phyloP scores from a whole-genome alignment of 1,140 invertebrate genomes.

The Venturia canescens region DNA sequence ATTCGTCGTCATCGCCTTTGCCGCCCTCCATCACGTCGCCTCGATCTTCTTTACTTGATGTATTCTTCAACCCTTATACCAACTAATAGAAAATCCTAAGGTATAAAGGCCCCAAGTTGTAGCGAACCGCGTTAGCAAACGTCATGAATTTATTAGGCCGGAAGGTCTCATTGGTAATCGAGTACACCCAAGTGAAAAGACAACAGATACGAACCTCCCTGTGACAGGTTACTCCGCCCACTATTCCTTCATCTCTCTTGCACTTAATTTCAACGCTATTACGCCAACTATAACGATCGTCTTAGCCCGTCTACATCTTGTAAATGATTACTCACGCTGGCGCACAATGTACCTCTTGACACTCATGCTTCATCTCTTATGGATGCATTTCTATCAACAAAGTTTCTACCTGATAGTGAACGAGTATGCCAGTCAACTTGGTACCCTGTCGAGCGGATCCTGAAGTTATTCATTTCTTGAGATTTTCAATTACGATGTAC shows the following conservation, averaged over 20 bases:
- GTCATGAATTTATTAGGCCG: slow-evolving; percentile 64
- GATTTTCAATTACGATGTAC: too few relatives aligned
- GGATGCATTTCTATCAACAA: background rate
- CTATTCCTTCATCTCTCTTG: slow-evolving; percentile 51
- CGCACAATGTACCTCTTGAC: slow-evolving; percentile 11
- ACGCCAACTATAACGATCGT: slow-evolving; percentile 65
- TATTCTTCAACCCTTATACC: slow-evolving; percentile 40
- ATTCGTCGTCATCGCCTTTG: background rate
- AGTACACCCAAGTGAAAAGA: slow-evolving; percentile 30
- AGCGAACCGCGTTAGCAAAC: slow-evolving; percentile 13
- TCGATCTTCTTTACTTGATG: slow-evolving; percentile 44
- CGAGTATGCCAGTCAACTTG: background rate
- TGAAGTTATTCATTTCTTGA: too few relatives aligned
- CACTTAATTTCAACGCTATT: slow-evolving; percentile 50
- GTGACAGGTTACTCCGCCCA: slow-evolving; percentile 26
- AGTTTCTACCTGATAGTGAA: background rate
- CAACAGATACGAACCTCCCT: slow-evolving; percentile 54
- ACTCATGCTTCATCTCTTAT: background rate
- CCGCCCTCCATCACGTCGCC: slow-evolving; percentile 33
- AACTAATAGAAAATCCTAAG: slow-evolving; percentile 53
- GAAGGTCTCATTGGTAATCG: slow-evolving; percentile 54
- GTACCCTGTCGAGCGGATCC: background rate
- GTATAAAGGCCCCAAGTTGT: background rate
- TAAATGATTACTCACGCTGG: slow-evolving; percentile 67
- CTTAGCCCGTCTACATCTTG: slow-evolving; percentile 64